Evolutionary conservation across 2,888 invertebrate species (phyloP), one percentile per base, ranked within the genome.

Genomic region (Mesorhabditis spiculigera): DNA sequence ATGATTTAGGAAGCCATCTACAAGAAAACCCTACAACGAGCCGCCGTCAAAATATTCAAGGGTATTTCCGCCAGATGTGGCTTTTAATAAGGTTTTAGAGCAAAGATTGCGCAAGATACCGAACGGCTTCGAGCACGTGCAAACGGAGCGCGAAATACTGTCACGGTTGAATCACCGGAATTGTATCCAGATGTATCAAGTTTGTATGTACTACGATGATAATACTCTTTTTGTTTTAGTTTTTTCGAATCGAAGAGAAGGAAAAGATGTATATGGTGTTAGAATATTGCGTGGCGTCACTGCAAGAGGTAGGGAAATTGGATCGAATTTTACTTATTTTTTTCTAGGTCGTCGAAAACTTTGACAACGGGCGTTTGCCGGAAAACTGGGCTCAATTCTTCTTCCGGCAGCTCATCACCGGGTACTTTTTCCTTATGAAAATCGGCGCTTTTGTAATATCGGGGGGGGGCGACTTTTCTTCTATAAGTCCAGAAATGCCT

Each of bases 231-330:
- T n/a, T n/a, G n/a, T n/a, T n/a, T 8, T 77, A 84, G 69, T 94
- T 95, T 78, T 90, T 96, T 82, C 92, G 92, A 88, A 94, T 94
- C 89, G 93, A 93, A 85, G 94, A 95, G 86, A 97, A 97, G 87
- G 93, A 95, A 86, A 98, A 98, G 88, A 93, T 96, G 92, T 88
- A 98, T 89, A 91, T 98, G 88, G 91, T 97, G 76, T 93, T 98
- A 93, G 97, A 98, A 67, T 86, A 86, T 77, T 97, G 97, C 89
- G 93, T 95, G 67, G 93, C 94, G 78, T 95, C 94, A 70, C 89
- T 98, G 69, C 94, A 94, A 89, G 58, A 50, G n/a, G 58, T 50
- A 50, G 58, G n/a, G 10, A n/a, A 13, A 28, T 28, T 28, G 28
- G 28, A 28, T 28, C 28, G 28, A 28, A 28, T 28, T 28, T n/a